Conservation (phyloP, 2,113 vertebrate species). For the Rhizomys pruinosus region DNA sequence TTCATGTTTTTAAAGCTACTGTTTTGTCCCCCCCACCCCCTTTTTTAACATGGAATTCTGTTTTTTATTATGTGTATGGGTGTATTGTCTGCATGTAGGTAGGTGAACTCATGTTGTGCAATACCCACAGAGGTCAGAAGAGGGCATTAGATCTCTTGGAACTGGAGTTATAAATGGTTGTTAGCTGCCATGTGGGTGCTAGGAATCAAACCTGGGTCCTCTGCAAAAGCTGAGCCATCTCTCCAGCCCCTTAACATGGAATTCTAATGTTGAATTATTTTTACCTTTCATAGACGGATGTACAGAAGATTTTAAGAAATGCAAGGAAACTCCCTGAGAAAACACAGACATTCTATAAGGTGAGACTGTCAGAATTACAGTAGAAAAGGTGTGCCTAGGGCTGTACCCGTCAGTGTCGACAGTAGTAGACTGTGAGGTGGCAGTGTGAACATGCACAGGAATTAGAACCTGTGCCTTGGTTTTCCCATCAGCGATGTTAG, state of each 20-base stretch:
- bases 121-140: too few relatives aligned
- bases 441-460: background rate
- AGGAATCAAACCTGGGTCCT: too few relatives aligned
- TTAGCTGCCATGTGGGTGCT: too few relatives aligned
- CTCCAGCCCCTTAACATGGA: background rate
- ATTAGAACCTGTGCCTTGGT: background rate
- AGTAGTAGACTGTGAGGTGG: too few relatives aligned
- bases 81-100: background rate
- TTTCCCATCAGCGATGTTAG: background rate
- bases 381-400: background rate
- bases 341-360: constrained; percentile 99
- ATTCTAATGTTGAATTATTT: constrained; percentile 56
- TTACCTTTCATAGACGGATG: constrained; percentile 91
- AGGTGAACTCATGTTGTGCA: too few relatives aligned
- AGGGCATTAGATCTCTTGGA: too few relatives aligned
- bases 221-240: too few relatives aligned
- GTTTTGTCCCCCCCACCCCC: background rate
- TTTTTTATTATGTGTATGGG: background rate
- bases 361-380: constrained; percentile 77
- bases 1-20: constrained; percentile 1
- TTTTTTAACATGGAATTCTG: too few relatives aligned
- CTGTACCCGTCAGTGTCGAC: background rate
- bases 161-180: too few relatives aligned
- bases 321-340: constrained; percentile 99
- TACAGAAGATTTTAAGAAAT: constrained; percentile 99